Base-by-base conservation (phyloP, 37 sponge, comb jelly and placozoan species). In the Bolinopsis microptera region DNA sequence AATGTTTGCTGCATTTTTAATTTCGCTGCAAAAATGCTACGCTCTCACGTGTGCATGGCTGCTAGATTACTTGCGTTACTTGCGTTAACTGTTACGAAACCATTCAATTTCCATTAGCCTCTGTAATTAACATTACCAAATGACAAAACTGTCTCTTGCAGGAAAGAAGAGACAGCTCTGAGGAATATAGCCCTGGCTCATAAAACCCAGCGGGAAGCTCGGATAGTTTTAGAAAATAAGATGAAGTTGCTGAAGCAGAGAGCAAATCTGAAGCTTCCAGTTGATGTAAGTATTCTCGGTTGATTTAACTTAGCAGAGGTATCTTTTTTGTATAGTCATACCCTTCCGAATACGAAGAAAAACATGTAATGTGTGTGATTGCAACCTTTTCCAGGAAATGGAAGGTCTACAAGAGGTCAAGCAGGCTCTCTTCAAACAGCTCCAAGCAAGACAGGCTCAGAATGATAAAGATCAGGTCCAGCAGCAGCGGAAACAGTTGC, bases 81-180 rank as follows among this genome's bases (percentile, higher is more conserved):
- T n/a, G n/a, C n/a, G n/a, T n/a, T n/a, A n/a, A n/a, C n/a, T n/a
- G n/a, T n/a, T n/a, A n/a, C n/a, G n/a, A n/a, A n/a, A n/a, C n/a
- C n/a, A n/a, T n/a, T n/a, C n/a, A n/a, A n/a, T n/a, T n/a, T n/a
- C n/a, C n/a, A n/a, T n/a, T n/a, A n/a, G n/a, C n/a, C n/a, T n/a
- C n/a, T n/a, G n/a, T n/a, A n/a, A n/a, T n/a, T n/a, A n/a, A n/a
- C n/a, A n/a, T n/a, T n/a, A n/a, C n/a, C n/a, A n/a, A n/a, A n/a
- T n/a, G n/a, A n/a, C n/a, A n/a, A n/a, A n/a, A n/a, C n/a, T n/a
- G n/a, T n/a, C n/a, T 28, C 2, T 70, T 26, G 3, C 80, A 77
- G 80, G 18, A 77, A 77, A 34, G 80, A 77, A 35, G 80, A 77
- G 33, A 32, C 80, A 33, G 80, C 80, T 32, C 36, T 77, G 35